Conservation (phyloP, 2,797 vertebrate species). For the Trichosurus vulpecula region DNA sequence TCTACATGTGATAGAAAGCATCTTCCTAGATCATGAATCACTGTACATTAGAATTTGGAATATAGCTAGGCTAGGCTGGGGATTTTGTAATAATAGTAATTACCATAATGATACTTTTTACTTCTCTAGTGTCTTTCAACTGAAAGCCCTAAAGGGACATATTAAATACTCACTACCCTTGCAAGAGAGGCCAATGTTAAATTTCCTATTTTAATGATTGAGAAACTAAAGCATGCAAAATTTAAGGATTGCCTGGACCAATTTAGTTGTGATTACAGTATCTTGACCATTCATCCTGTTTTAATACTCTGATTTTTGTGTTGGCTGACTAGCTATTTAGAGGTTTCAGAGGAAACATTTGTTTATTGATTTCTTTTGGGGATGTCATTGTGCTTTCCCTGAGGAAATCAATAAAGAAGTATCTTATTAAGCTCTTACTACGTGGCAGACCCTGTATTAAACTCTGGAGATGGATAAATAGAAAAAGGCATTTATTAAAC, state of each 20-base stretch:
- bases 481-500: not conserved
- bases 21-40: conserved; percentile 55
- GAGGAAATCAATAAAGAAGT: not conserved
- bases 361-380: not conserved
- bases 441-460: not conserved
- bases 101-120: conserved; percentile 78
- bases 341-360: not conserved
- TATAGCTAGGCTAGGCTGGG: conserved; percentile 63
- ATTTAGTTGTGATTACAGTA: not conserved
- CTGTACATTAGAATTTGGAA: conserved; percentile 65
- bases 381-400: not conserved
- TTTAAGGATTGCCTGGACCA: not conserved
- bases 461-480: not conserved
- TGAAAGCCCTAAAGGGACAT: conserved; percentile 64
- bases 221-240: conserved; percentile 24
- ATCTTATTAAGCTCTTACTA: not conserved
- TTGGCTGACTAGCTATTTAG: not conserved
- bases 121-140: conserved; percentile 72
- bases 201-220: conserved; percentile 53
- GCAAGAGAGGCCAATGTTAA: conserved; percentile 57
- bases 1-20: conserved; percentile 30
- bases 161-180: conserved; percentile 68
- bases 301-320: not conserved
- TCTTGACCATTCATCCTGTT: not conserved
- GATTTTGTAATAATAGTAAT: conserved; percentile 79